phyloP scores from a whole-genome alignment of 2,888 invertebrate genomes.

The Pemphredon lugubris region DNA sequence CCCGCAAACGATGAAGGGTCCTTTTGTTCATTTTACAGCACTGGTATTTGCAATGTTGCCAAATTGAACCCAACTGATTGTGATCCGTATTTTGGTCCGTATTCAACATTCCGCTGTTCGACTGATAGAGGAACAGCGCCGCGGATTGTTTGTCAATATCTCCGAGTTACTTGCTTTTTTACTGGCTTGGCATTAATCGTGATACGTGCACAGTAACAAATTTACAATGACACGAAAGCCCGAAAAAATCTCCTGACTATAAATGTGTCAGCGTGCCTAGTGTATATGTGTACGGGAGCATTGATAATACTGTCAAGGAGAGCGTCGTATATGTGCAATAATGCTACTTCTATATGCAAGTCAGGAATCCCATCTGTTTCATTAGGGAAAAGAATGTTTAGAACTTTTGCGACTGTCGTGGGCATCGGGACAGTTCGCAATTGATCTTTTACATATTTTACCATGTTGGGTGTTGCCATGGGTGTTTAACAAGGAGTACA shows the following conservation, averaged over 20 bases:
- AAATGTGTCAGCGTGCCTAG: conserved; percentile 26
- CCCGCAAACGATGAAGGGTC: conserved; percentile 10
- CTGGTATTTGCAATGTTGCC: conserved; percentile 56
- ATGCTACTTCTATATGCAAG: conserved; percentile 62
- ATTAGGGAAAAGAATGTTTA: conserved; percentile 51
- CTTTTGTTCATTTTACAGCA: conserved; percentile 24
- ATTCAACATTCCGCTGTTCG: conserved; percentile 64
- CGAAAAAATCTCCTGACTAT: conserved; percentile 28
- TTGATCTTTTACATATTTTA: conserved; percentile 16
- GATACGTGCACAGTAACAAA: conserved; percentile 20
- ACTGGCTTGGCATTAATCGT: conserved; percentile 20
- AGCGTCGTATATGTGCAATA: conserved; percentile 55
- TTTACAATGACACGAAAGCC: conserved; percentile 39
- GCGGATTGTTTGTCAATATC: conserved; percentile 71
- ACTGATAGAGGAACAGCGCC: conserved; percentile 57
- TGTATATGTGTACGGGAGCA: conserved; percentile 27
- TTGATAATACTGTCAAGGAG: conserved; percentile 58
- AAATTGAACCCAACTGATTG: no score
- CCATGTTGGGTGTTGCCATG: conserved; percentile 37
- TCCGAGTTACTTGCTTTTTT: conserved; percentile 51
- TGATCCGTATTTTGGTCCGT: conserved; percentile 63
- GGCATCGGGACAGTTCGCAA: conserved; percentile 9
- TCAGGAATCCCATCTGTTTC: conserved; percentile 60
- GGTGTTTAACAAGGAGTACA: conserved; percentile 31
- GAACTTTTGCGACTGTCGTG: conserved; percentile 17